Conservation (phyloP, 2,797 vertebrate genomes). For the Bovichtus variegatus region DNA sequence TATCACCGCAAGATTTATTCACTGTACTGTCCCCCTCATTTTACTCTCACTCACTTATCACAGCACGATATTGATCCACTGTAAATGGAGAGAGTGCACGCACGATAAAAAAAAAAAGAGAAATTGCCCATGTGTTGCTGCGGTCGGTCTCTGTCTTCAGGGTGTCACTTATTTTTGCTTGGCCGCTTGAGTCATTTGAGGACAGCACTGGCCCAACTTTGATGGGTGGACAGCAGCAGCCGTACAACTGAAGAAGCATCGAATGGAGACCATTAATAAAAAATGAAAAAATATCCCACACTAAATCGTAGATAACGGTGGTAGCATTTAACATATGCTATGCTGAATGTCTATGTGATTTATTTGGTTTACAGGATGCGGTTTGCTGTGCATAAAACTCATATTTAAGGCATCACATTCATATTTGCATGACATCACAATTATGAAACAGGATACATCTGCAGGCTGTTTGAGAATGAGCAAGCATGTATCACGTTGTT, state of each 20-base stretch:
- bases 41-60: conserved; percentile 44
- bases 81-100: conserved; percentile 37
- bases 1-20: conserved; percentile 56
- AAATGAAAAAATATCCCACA: conserved; percentile 17
- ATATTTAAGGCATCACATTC: conserved; percentile 24
- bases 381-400: conserved; percentile 19
- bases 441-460: conserved; percentile 43
- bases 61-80: conserved; percentile 52
- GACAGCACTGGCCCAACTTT: conserved; percentile 38
- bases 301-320: conserved; percentile 25
- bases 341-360: conserved; percentile 19
- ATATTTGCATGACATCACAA: conserved; percentile 41
- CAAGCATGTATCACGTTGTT: conserved; percentile 13
- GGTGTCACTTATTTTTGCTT: conserved; percentile 29
- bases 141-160: conserved; percentile 28
- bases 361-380: conserved; percentile 10
- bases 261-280: conserved; percentile 17
- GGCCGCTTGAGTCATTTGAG: conserved; percentile 49
- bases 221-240: conserved; percentile 20
- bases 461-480: conserved; percentile 49
- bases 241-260: conserved; percentile 18
- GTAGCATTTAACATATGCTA: neutral
- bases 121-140: conserved; percentile 25
- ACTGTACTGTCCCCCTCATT: conserved; percentile 29
- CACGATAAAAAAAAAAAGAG: conserved; percentile 19